Base-by-base conservation (phyloP, 2,797 vertebrate genomes). In the Sebastolobus altivelis region DNA sequence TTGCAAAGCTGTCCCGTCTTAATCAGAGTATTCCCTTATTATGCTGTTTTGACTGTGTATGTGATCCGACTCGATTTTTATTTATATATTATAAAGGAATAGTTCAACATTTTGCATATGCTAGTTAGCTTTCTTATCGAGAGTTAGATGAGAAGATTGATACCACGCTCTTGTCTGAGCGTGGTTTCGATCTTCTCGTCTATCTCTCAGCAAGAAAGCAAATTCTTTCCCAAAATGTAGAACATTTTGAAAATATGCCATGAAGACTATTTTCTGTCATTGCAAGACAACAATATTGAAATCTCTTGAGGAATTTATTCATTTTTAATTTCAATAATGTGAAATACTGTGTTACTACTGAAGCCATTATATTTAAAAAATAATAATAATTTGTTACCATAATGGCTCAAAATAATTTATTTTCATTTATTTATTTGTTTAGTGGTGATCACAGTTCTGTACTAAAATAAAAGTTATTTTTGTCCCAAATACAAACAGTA, bases 1-100 rank as follows among this genome's bases (percentile, higher is more conserved):
- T 82, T 70, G n/a, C 78, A 85, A 73, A 79, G 84, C 82, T 73
- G 83, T 87, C 68, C 55, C 49, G 56, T 86, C 25, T 77, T 72
- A 69, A 72, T 86, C 65, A 80, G 78, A 81, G 46, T 74, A 60
- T 76, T 62, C 59, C 10, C 35, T 62, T 56, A 67, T 80, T 69
- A 37, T 76, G 25, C 63, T 75, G 61, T 83, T 79, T 83, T 60
- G 37, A 74, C 37, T 72, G 61, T 77, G 58, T 75, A 71, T 76
- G 33, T 66, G 70, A 72, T 79, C 62, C 49, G 59, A 40, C 20
- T 81, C 2, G 6, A 33, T 43, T 65, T 8, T 13, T 37, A 38
- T 77, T 58, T 63, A 49, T 73, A 43, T 27, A 22, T 73, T 77
- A 67, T 22, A 25, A 77, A 59, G 56, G 6, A 72, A 43, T 49